Percentiles rank a stretch among this genome's conserved stretches.
phyloP scores from a whole-genome alignment of 1,140 invertebrate genomes.

The Lysiphlebus fabarum region DNA sequence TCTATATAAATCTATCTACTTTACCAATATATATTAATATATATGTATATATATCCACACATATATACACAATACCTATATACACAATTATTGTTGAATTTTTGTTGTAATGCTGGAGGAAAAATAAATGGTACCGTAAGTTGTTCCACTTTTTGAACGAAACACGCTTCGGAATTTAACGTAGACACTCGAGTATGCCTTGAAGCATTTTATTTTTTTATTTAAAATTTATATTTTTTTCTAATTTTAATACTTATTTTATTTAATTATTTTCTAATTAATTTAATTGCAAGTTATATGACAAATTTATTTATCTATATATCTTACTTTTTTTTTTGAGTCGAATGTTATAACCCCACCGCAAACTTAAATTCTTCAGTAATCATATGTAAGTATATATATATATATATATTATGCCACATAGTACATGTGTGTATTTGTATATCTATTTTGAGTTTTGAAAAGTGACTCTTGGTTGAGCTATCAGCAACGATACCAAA shows the following conservation, averaged over 20 bases:
- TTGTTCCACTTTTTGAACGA: conserved; percentile 44
- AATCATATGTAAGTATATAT: too few relatives aligned
- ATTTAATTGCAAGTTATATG: not conserved
- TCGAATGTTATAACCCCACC: not conserved
- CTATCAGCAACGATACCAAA: too few relatives aligned
- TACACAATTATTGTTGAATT: conserved; percentile 5
- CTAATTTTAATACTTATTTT: not conserved
- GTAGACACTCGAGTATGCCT: conserved; percentile 14
- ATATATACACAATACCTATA: too few relatives aligned
- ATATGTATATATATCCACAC: too few relatives aligned
- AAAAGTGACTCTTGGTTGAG: too few relatives aligned
- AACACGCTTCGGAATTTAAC: conserved; percentile 45
- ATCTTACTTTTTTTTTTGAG: not conserved
- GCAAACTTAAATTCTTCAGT: too few relatives aligned
- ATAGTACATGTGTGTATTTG: too few relatives aligned
- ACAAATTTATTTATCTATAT: too few relatives aligned
- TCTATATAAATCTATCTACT: too few relatives aligned
- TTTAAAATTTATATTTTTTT: not conserved
- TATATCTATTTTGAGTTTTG: too few relatives aligned
- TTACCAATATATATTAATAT: too few relatives aligned
- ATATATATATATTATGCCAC: too few relatives aligned
- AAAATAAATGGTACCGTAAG: conserved; percentile 49
- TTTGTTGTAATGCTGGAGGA: conserved; percentile 28
- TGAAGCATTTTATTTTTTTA: not conserved
- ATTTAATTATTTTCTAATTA: not conserved